Evolutionary conservation across 2,113 vertebrate genomes (phyloP), one percentile per base, ranked within the genome.

Genomic region (Alouatta palliata): DNA sequence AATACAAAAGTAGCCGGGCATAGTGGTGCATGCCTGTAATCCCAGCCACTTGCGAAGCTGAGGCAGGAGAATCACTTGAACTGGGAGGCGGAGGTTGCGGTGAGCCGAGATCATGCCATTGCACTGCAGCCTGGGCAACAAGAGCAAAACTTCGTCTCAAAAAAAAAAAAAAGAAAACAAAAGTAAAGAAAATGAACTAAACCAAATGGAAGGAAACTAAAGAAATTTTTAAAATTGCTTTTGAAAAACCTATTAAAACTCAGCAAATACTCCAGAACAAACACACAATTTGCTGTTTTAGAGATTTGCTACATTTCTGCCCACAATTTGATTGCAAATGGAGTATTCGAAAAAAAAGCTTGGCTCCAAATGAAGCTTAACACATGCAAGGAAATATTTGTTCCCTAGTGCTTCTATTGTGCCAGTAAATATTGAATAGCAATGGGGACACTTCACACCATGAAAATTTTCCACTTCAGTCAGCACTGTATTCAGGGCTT

Each of bases 321-420:
- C 52, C 43, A 40, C 37, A 96, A 79, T 49, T 49, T 35, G 27
- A 79, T 91, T 37, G 64, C 0, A 0, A 80, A 87, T 71, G 45
- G 54, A 97, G 45, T 47, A 94, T 97, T 37, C 56, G 21, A 75
- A 92, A 54, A 88, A 88, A 75, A 58, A 54, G 8, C 61, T 47
- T 61, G 27, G 45, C 56, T 92, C 12, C 54, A 93, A 87, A 83
- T 70, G 54, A 93, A 47, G 47, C 61, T 96, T 76, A 20, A 47
- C 54, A 92, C 27, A 47, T 40, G 71, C 87, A 87, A 81, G 37
- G 35, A 37, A 90, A 70, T 80, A 70, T 49, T 77, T 49, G 54
- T 32, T 73, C 43, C 35, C 66, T 47, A 13, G 35, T 37, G 56
- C 54, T 94, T 85, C 81, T 68, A 19, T 58, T 79, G 61, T 47